Conservation (phyloP, 1,140 invertebrate species). For the Apocrypta bakeri region DNA sequence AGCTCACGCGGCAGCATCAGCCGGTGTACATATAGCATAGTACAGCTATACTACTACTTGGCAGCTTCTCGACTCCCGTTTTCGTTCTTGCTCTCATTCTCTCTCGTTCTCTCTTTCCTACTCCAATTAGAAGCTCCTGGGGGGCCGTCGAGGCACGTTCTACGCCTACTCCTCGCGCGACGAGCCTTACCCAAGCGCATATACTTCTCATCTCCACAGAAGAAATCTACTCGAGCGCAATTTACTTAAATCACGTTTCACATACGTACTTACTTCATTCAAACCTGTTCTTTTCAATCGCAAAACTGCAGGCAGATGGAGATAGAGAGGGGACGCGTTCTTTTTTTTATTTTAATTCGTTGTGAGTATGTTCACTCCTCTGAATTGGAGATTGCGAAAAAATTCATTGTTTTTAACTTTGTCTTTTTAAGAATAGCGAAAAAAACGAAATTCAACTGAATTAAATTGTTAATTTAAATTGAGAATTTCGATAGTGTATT, state of each 20-base stretch:
- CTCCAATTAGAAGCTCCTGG: constrained; percentile 72
- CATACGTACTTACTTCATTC: constrained; percentile 36
- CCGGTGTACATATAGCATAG: too few species aligned
- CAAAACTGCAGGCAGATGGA: neutral
- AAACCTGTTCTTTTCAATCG: constrained; percentile 41
- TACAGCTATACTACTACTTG: constrained; percentile 27
- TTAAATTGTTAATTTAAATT: too few species aligned
- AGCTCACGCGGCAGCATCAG: neutral
- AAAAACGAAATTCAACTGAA: too few species aligned
- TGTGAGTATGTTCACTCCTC: too few species aligned
- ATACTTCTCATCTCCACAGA: constrained; percentile 8
- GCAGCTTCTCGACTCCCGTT: constrained; percentile 25
- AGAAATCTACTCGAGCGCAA: constrained; percentile 54
- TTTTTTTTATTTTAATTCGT: too few species aligned
- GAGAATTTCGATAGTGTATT: too few species aligned
- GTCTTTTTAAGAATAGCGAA: too few species aligned
- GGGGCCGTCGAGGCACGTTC: constrained; percentile 67
- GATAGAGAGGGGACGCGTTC: too few species aligned
- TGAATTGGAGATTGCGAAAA: too few species aligned
- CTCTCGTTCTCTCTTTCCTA: constrained; percentile 55
- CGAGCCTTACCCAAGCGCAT: constrained; percentile 45
- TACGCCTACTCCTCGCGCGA: constrained; percentile 51
- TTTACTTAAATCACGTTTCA: constrained; percentile 61
- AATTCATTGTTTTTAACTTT: too few species aligned
- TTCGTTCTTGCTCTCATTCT: constrained; percentile 39